A percentile compares a stretch with the other conserved stretches of the same genome.
phyloP scores from a whole-genome alignment of 1,140 invertebrate species.

The Monomorium pharaonis region DNA sequence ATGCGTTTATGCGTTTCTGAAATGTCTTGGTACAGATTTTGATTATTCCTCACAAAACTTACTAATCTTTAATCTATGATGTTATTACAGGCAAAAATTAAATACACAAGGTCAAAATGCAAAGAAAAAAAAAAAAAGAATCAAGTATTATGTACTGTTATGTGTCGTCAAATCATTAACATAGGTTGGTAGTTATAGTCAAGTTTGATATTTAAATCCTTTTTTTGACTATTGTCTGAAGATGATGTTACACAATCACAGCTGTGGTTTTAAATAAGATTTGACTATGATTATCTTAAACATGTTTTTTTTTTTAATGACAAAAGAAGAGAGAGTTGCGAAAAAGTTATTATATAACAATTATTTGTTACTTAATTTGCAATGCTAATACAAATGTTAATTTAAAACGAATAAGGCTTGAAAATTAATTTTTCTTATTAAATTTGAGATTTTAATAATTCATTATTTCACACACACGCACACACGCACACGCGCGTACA shows the following conservation, averaged over 20 bases:
- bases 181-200: too few species aligned
- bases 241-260: too few species aligned
- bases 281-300: too few species aligned
- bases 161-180: background rate
- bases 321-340: background rate
- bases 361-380: background rate
- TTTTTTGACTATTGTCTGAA: too few species aligned
- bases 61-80: background rate
- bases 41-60: background rate
- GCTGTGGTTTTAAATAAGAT: too few species aligned
- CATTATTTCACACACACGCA: too few species aligned
- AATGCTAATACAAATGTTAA: background rate
- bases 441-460: background rate
- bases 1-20: too few species aligned
- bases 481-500: too few species aligned
- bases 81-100: background rate
- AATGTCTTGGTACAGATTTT: too few species aligned
- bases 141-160: background rate
- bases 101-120: background rate
- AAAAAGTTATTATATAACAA: background rate
- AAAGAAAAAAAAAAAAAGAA: background rate
- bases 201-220: too few species aligned
- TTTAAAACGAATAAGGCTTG: background rate
- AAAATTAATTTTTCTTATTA: background rate
- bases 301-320: background rate